phyloP scores from a whole-genome alignment of 2,797 vertebrate genomes.

The Alfaro cultratus region DNA sequence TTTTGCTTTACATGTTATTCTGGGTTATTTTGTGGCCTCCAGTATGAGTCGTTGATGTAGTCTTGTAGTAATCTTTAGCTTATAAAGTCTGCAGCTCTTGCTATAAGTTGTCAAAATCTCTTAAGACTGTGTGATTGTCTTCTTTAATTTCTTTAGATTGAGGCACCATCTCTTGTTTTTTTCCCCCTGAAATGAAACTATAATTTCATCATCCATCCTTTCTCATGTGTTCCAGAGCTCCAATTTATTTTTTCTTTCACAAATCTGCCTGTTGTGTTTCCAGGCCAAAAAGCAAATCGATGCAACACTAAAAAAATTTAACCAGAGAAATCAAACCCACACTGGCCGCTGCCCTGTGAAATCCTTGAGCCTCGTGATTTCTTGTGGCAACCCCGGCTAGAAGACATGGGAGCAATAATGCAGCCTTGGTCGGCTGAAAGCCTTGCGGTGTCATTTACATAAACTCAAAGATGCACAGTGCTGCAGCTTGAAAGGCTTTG shows the following conservation, averaged over 20 bases:
- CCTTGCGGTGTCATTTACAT: slow-evolving; percentile 5
- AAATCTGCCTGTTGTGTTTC: not conserved
- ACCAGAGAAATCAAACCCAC: not conserved
- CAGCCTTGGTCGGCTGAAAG: slow-evolving; percentile 11
- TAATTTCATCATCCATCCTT: not conserved
- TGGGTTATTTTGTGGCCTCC: not conserved
- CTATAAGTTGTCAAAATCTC: too few relatives aligned
- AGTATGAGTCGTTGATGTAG: not conserved
- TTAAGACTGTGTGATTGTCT: not conserved
- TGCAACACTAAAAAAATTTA: not conserved
- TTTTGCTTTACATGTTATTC: not conserved
- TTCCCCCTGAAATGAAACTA: not conserved
- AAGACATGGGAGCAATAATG: not conserved
- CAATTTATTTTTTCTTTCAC: not conserved
- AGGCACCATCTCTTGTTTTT: not conserved
- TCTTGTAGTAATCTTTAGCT: not conserved
- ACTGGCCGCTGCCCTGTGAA: not conserved
- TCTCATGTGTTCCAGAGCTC: not conserved
- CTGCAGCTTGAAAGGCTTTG: not conserved
- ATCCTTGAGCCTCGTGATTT: not conserved
- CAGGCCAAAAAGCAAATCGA: not conserved
- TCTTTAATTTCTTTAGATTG: not conserved
- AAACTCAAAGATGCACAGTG: not conserved
- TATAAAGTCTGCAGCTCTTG: too few relatives aligned
- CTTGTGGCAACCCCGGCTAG: not conserved